phyloP scores from a whole-genome alignment of 1,140 invertebrate genomes.

The Drosophila ambigua region DNA sequence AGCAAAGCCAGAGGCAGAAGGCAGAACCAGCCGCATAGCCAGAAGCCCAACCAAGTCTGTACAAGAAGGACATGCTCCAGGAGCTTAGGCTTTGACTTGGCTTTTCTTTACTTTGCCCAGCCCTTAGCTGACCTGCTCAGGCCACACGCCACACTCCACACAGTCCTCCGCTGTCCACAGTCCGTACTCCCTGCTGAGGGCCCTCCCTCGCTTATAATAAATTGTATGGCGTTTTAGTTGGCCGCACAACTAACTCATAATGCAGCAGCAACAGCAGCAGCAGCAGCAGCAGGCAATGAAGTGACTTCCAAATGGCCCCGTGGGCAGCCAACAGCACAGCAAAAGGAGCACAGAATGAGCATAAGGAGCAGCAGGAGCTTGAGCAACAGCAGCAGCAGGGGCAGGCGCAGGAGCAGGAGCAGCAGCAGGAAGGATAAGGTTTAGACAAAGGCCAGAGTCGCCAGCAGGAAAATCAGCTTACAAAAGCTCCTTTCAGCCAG shows the following conservation, averaged over 20 bases:
- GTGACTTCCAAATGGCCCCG: slow-evolving; percentile 53
- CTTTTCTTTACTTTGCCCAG: slow-evolving; percentile 1
- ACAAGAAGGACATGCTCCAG: slow-evolving; percentile 60
- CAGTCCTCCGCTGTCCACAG: neutral
- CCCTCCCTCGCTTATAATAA: slow-evolving; percentile 46
- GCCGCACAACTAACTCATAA: slow-evolving; percentile 57
- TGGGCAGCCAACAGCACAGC: slow-evolving; percentile 19
- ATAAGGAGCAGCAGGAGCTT: no score
- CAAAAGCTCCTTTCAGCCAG: slow-evolving; percentile 45
- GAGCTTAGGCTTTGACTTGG: slow-evolving; percentile 55
- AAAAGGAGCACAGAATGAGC: slow-evolving; percentile 2
- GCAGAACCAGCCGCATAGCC: slow-evolving; percentile 39
- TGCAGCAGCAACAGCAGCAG: slow-evolving; percentile 24
- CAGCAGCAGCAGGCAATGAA: slow-evolving; percentile 20
- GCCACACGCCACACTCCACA: slow-evolving; percentile 4
- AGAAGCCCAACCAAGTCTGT: slow-evolving; percentile 57
- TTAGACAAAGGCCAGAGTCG: slow-evolving; percentile 45
- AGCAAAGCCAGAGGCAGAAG: neutral
- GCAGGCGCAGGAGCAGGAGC: no score
- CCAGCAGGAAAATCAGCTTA: slow-evolving; percentile 57
- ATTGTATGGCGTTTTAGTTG: slow-evolving; percentile 63
- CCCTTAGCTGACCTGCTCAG: slow-evolving; percentile 8
- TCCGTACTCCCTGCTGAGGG: no score
- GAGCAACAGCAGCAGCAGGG: neutral
- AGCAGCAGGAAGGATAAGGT: slow-evolving; percentile 20